Base-by-base conservation (phyloP, 2,888 invertebrate species). In the Acronicta aceris region DNA sequence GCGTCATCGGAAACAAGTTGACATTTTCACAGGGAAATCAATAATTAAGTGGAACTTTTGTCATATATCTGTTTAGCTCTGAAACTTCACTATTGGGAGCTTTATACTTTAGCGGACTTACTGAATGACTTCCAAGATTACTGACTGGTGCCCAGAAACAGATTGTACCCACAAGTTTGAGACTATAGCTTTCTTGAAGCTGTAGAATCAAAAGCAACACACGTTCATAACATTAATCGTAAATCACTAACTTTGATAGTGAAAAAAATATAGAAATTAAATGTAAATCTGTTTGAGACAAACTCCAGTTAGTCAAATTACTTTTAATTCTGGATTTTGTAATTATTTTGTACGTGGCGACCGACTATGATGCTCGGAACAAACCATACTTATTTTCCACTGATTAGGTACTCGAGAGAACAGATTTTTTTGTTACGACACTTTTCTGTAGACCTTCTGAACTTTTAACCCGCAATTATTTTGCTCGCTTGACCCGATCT, bases 271-370 rank as follows among this genome's bases (percentile, higher is more conserved):
- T 21, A 48, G 30, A 48, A 51, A n/a, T 42, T 5, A 46, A n/a
- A n/a, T n/a, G n/a, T n/a, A n/a, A 33, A 46, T 30, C 36, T 27
- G 27, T 54, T 56, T 38, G 30, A 42, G 47, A 48, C 30, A 17
- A 15, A 47, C 58, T 16, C 46, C 57, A 51, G 58, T 57, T 66
- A 54, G 25, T 61, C 51, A 51, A 62, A 59, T 64, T 59, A 53
- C 45, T 59, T 66, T 60, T 57, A 70, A 74, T 66, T 25, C 25
- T 2, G 25, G 25, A 2, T 25, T 25, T 25, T 25, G n/a, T n/a
- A n/a, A n/a, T n/a, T n/a, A n/a, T 21, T 21, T 21, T 21, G 21
- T 21, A 4, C 2, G 21, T 21, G 4, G 21, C 21, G 21, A 21
- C 2, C 21, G 21, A 3, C 21, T 21, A 21, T 4, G 21, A 4